Conservation (phyloP, 1,140 invertebrate species). For the Odontomachus brunneus region DNA sequence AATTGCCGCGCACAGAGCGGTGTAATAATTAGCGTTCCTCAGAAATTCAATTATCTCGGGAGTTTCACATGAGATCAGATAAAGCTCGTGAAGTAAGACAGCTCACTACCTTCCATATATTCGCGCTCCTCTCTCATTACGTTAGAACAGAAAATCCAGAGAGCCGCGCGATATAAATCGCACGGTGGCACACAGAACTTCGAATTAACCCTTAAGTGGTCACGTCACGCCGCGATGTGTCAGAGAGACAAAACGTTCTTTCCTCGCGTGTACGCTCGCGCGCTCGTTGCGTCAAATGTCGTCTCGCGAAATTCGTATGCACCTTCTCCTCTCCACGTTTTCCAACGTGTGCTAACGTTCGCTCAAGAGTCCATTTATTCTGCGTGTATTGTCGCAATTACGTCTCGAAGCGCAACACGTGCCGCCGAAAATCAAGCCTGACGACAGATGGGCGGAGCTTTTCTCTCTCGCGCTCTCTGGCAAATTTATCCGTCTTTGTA, state of each 20-base stretch:
- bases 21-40: constrained; percentile 38
- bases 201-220: constrained; percentile 21
- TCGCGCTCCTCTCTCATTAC: constrained; percentile 11
- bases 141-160: constrained; percentile 36
- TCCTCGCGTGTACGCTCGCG: not conserved
- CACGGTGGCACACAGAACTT: constrained; percentile 12
- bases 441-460: too few relatives aligned
- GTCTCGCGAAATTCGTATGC: too few relatives aligned
- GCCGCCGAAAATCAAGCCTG: too few relatives aligned
- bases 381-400: too few relatives aligned
- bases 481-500: not conserved
- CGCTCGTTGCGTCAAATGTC: constrained; percentile 12
- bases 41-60: constrained; percentile 49
- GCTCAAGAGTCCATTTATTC: too few relatives aligned
- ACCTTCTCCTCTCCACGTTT: not conserved
- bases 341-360: not conserved
- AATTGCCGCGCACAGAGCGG: constrained; percentile 3
- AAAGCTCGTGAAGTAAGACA: constrained; percentile 25
- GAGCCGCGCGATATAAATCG: constrained; percentile 20
- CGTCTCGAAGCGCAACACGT: too few relatives aligned
- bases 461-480: not conserved
- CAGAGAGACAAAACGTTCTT: constrained; percentile 32
- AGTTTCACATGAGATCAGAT: constrained; percentile 37
- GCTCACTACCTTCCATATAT: constrained; percentile 28
- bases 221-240: not conserved